Conservation (phyloP, 2,113 vertebrate genomes). For the Xyrauchen texanus region DNA sequence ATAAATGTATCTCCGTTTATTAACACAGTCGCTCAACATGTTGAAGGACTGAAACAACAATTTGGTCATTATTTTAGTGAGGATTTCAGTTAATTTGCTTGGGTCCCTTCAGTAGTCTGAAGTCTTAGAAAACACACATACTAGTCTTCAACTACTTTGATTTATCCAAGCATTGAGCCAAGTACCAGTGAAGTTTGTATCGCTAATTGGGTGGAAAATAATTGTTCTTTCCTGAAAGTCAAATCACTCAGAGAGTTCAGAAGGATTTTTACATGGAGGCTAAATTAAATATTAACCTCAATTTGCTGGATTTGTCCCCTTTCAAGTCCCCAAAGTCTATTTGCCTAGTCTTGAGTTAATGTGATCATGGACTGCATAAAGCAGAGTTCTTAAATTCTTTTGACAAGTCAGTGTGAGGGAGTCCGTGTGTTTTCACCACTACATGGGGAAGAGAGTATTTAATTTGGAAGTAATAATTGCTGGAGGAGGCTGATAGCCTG, state of each 20-base stretch:
- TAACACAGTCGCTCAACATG: no score
- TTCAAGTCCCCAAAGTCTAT: conserved; percentile 27
- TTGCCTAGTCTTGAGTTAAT: conserved; percentile 6
- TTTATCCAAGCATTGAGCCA: no score
- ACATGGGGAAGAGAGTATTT: conserved; percentile 3
- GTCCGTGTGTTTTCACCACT: neutral
- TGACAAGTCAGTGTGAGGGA: conserved; percentile 1
- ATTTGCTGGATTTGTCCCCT: conserved; percentile 26
- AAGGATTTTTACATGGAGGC: neutral
- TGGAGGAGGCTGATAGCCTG: conserved; percentile 12
- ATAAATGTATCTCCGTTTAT: no score
- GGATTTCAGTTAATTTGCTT: no score
- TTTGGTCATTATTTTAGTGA: no score
- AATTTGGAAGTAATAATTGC: conserved; percentile 24
- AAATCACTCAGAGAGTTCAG: neutral
- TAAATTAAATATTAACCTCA: conserved; percentile 21
- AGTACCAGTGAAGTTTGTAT: neutral
- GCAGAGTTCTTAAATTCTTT: neutral
- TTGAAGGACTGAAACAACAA: no score
- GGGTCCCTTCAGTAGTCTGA: no score
- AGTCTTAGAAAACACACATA: no score
- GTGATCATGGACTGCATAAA: neutral
- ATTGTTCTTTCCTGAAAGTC: neutral
- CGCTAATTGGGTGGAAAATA: neutral
- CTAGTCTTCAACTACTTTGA: no score